phyloP scores from a whole-genome alignment of 2,888 invertebrate genomes.

The Anorthoa munda region DNA sequence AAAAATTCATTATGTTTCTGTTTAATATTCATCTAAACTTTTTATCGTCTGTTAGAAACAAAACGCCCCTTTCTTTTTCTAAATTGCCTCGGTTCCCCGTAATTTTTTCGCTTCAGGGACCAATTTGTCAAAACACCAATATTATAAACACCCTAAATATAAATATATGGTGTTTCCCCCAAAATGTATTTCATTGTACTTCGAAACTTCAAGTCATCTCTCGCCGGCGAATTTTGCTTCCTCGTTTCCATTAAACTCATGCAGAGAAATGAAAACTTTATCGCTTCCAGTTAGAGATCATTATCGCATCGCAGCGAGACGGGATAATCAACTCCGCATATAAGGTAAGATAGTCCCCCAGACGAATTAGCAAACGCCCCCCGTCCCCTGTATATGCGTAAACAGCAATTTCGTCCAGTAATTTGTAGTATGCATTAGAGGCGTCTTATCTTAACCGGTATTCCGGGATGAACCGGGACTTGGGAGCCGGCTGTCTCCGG shows the following conservation, averaged over 20 bases:
- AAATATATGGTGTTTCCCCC: slow-evolving; percentile 51
- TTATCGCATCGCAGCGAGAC: slow-evolving; percentile 49
- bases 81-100: slow-evolving; percentile 15
- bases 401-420: slow-evolving; percentile 82
- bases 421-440: slow-evolving; percentile 86
- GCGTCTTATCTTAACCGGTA: slow-evolving; percentile 83
- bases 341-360: slow-evolving; percentile 69
- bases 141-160: slow-evolving; percentile 60
- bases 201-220: slow-evolving; percentile 68
- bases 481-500: slow-evolving; percentile 81
- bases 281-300: slow-evolving; percentile 56
- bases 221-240: slow-evolving; percentile 53
- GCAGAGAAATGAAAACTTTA: slow-evolving; percentile 60
- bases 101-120: slow-evolving; percentile 37
- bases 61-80: slow-evolving; percentile 13
- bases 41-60: slow-evolving; percentile 10
- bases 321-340: slow-evolving; percentile 65
- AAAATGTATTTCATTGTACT: slow-evolving; percentile 65
- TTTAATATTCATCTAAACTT: slow-evolving; percentile 1
- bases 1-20: background rate
- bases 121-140: slow-evolving; percentile 61
- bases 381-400: slow-evolving; percentile 74
- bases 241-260: slow-evolving; percentile 55
- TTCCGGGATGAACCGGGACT: slow-evolving; percentile 82
- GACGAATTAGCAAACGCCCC: slow-evolving; percentile 67